Percentiles rank a stretch among this genome's conserved stretches.
Conservation (phyloP, 2,888 invertebrate species). For the Lasioglossum calceatum region DNA sequence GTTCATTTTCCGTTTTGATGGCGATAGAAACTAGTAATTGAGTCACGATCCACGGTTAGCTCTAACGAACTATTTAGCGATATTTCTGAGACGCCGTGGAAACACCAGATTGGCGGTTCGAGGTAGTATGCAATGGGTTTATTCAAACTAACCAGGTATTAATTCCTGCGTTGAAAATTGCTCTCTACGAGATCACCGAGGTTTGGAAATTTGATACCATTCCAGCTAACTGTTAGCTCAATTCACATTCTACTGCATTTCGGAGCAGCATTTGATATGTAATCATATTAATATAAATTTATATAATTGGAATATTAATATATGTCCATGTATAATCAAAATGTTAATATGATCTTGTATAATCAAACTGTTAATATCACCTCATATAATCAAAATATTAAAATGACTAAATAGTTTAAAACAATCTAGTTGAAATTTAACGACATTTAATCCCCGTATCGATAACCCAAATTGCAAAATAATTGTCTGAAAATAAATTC, state of each 20-base stretch:
- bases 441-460: background rate
- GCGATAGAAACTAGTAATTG: background rate
- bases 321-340: background rate
- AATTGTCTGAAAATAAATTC: background rate
- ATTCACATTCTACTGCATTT: background rate
- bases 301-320: background rate
- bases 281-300: background rate
- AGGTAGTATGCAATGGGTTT: background rate
- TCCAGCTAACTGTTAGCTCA: background rate
- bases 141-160: background rate
- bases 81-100: background rate
- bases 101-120: background rate
- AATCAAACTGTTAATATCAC: background rate
- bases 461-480: background rate
- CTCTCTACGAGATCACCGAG: background rate
- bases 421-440: background rate
- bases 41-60: background rate
- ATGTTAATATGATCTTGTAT: background rate
- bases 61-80: conserved; percentile 7
- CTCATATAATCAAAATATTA: background rate
- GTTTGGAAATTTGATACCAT: background rate
- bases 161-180: background rate
- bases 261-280: background rate
- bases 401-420: background rate
- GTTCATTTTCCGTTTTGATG: conserved; percentile 31